These are phyloP conservation scores for Nomada fabriciana DNA, from an alignment of 2,888 invertebrate genomes.

Conservation along the genomic window DNA sequence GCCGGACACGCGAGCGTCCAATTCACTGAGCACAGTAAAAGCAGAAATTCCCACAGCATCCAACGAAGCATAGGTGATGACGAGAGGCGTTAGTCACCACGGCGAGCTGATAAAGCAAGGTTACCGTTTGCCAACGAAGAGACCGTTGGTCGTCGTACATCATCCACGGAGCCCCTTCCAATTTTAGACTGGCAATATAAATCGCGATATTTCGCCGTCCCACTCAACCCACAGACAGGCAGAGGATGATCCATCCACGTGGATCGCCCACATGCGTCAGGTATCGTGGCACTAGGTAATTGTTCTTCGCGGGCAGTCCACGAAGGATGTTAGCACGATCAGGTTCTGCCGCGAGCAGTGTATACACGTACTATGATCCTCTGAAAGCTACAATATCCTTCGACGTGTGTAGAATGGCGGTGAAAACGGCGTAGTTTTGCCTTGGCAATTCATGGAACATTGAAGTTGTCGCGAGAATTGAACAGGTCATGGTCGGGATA, in stretches of 20 bases:
- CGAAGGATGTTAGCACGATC: constrained; percentile 62
- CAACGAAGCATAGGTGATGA: background rate
- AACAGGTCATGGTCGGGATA: too few species aligned
- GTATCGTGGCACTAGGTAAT: constrained; percentile 63
- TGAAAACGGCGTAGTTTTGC: background rate
- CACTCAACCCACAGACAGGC: constrained; percentile 1
- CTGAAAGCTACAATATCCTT: background rate
- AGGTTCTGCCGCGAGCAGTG: constrained; percentile 12
- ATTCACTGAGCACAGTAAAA: background rate
- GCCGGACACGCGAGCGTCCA: background rate
- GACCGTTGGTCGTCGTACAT: constrained; percentile 1
- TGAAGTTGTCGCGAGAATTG: too few species aligned
- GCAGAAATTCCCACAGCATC: background rate
- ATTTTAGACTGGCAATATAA: constrained; percentile 22
- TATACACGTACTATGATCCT: too few species aligned
- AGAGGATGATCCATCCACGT: constrained; percentile 63
- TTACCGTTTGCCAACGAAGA: constrained; percentile 35
- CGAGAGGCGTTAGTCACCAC: constrained; percentile 10
- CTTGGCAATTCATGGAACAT: too few species aligned
- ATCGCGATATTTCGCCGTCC: constrained; percentile 12
- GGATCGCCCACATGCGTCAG: constrained; percentile 69
- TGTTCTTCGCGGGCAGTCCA: constrained; percentile 61
- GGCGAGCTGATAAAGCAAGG: background rate
- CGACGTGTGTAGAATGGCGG: background rate
- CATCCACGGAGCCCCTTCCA: constrained; percentile 2